phyloP scores from a whole-genome alignment of 2,888 invertebrate species.

The Pyrocoelia pectoralis region DNA sequence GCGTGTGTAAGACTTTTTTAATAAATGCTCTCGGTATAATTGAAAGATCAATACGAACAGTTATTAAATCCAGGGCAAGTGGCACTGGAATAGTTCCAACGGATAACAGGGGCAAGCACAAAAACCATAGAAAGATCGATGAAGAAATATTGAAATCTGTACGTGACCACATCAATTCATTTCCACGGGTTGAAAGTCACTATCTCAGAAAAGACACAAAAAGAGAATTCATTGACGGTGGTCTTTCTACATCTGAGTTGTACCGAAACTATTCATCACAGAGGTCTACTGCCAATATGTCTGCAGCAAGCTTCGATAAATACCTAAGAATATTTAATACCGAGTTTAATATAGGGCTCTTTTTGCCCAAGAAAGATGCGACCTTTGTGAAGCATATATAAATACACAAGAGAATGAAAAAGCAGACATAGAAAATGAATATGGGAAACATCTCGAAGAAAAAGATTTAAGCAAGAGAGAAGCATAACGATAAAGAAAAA shows the following conservation, averaged over 20 bases:
- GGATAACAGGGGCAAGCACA: slow-evolving; percentile 46
- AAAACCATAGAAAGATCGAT: slow-evolving; percentile 41
- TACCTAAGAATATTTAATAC: slow-evolving; percentile 45
- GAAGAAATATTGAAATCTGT: slow-evolving; percentile 43
- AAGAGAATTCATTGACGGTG: slow-evolving; percentile 33
- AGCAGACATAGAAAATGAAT: slow-evolving; percentile 1
- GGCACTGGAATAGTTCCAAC: slow-evolving; percentile 38
- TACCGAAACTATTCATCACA: slow-evolving; percentile 43
- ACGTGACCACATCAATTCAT: slow-evolving; percentile 45
- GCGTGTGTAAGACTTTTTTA: slow-evolving; percentile 21
- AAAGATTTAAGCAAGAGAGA: slow-evolving; percentile 37
- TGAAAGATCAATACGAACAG: background rate
- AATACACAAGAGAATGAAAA: slow-evolving; percentile 44
- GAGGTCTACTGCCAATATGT: slow-evolving; percentile 44
- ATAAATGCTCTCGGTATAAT: background rate
- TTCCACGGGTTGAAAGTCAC: slow-evolving; percentile 46
- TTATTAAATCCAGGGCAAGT: slow-evolving; percentile 32
- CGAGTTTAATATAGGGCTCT: slow-evolving; percentile 35
- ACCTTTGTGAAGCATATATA: slow-evolving; percentile 42
- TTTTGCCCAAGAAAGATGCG: slow-evolving; percentile 45
- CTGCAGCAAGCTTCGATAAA: no score
- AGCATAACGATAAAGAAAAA: slow-evolving; percentile 41
- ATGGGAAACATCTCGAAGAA: slow-evolving; percentile 24
- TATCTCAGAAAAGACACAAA: slow-evolving; percentile 45
- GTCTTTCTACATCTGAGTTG: slow-evolving; percentile 42